These are phyloP conservation scores for Luscinia megarhynchos DNA, from an alignment of 2,797 vertebrate genomes.

Conservation along the genomic window DNA sequence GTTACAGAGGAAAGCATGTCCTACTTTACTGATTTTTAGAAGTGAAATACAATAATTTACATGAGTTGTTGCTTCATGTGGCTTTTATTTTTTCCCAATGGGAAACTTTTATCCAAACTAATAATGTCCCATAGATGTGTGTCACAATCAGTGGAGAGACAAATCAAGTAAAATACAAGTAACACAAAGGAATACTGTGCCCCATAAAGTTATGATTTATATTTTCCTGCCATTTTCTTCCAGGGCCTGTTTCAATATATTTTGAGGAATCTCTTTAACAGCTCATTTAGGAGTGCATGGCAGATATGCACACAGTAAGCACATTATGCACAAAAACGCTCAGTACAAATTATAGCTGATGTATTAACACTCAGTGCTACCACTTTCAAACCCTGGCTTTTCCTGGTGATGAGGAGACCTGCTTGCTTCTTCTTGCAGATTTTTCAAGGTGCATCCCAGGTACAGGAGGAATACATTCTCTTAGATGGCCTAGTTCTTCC, in stretches of 20 bases:
- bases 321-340: background rate
- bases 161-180: background rate
- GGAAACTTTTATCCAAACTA: background rate
- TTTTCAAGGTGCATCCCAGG: background rate
- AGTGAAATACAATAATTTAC: background rate
- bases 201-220: background rate
- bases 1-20: background rate
- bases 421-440: background rate
- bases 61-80: background rate
- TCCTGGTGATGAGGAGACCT: background rate
- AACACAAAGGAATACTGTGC: background rate
- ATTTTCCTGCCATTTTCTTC: background rate
- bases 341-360: background rate
- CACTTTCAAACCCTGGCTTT: background rate
- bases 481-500: background rate
- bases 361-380: background rate
- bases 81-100: background rate
- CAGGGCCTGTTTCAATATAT: background rate
- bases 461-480: background rate
- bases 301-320: background rate
- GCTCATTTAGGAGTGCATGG: background rate
- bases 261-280: background rate
- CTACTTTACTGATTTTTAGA: background rate
- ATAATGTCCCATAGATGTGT: background rate
- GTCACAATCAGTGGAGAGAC: background rate